Evolutionary conservation across 2,797 vertebrate genomes (phyloP).

Genomic region (Chiroxiphia lanceolata): DNA sequence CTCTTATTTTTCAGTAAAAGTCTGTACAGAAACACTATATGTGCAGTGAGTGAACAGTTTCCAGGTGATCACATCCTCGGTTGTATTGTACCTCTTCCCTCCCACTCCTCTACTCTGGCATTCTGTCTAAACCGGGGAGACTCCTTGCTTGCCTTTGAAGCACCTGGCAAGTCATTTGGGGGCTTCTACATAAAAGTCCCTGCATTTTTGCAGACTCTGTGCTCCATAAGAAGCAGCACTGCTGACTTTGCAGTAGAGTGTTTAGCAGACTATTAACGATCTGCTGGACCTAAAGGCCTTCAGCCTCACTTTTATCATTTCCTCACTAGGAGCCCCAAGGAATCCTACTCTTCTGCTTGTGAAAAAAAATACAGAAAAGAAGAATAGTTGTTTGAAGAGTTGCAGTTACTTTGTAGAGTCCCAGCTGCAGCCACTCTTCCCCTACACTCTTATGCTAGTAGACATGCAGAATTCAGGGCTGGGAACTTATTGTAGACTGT

Average conservation of each 20-base stretch:
- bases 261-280: background rate
- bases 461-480: background rate
- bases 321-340: background rate
- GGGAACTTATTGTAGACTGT: background rate
- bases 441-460: background rate
- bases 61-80: background rate
- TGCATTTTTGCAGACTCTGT: background rate
- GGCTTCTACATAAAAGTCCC: background rate
- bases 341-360: background rate
- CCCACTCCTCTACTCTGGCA: background rate
- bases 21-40: background rate
- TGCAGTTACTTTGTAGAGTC: background rate
- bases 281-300: background rate
- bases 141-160: constrained; percentile 5
- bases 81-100: background rate
- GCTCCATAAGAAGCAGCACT: background rate
- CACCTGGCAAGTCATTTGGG: background rate
- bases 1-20: background rate
- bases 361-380: background rate
- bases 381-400: background rate
- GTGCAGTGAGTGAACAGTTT: background rate
- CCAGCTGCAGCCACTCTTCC: background rate
- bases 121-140: background rate
- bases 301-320: constrained; percentile 4
- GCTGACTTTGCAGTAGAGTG: background rate